Evolutionary conservation across 2,888 invertebrate genomes (phyloP).

Genomic region (Eupelmus urozonus): DNA sequence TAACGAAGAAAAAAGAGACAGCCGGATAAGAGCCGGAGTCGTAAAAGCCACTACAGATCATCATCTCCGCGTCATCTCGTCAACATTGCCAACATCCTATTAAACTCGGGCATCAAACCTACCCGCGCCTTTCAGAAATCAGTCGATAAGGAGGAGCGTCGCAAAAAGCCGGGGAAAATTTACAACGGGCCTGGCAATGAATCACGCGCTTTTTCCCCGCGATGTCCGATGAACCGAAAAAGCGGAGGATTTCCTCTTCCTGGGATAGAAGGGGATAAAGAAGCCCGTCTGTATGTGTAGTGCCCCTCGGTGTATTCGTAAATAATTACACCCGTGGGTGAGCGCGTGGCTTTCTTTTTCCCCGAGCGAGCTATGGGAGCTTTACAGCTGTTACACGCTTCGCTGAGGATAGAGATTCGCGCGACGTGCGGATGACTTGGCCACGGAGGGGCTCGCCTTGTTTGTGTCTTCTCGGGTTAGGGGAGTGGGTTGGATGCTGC

Average conservation of each 20-base stretch:
- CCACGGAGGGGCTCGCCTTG: background rate
- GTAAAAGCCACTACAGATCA: too few species aligned
- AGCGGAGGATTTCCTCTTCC: background rate
- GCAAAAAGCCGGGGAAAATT: background rate
- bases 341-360: background rate
- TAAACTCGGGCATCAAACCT: background rate
- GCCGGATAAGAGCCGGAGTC: too few species aligned
- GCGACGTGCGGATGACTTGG: background rate
- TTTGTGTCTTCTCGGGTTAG: background rate
- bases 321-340: conserved; percentile 46
- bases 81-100: background rate
- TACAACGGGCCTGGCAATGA: too few species aligned
- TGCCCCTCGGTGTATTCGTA: conserved; percentile 12
- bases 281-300: background rate
- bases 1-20: too few species aligned
- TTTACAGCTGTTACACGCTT: conserved; percentile 17
- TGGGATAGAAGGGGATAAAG: background rate
- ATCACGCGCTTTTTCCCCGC: too few species aligned
- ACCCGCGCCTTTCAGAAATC: background rate
- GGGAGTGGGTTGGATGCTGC: too few species aligned
- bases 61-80: too few species aligned
- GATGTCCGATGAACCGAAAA: too few species aligned
- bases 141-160: conserved; percentile 26
- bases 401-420: background rate
- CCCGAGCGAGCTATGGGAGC: background rate